These are phyloP conservation scores for Prostheceraeus crozeri DNA, from an alignment of 2,888 invertebrate genomes.

Conservation along the genomic window DNA sequence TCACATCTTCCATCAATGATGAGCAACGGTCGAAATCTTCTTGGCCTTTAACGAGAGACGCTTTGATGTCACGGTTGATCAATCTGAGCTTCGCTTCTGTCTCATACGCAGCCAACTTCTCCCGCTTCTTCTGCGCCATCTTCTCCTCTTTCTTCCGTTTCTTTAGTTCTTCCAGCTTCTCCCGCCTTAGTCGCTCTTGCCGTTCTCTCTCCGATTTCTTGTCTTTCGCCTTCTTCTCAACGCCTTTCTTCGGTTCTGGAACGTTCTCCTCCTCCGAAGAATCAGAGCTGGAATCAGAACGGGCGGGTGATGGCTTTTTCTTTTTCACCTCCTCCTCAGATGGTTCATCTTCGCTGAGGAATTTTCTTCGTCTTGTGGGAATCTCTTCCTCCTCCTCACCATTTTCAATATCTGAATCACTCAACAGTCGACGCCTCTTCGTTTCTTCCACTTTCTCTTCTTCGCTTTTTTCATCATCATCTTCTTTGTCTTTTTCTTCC, in stretches of 20 bases:
- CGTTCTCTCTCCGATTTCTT: too few species aligned
- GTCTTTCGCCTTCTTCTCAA: too few species aligned
- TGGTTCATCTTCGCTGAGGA: too few species aligned
- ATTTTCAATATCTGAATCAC: neutral
- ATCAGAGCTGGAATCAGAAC: too few species aligned
- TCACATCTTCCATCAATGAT: neutral
- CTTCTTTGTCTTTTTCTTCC: neutral
- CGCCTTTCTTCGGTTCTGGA: too few species aligned
- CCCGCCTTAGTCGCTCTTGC: conserved; percentile 36
- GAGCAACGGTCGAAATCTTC: neutral
- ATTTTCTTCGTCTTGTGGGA: too few species aligned
- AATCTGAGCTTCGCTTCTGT: conserved; percentile 5
- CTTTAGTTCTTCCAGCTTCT: conserved; percentile 42
- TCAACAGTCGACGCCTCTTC: neutral
- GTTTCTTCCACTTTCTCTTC: neutral
- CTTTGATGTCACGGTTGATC: conserved; percentile 16
- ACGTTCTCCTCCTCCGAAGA: too few species aligned
- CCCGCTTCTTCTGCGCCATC: conserved; percentile 40
- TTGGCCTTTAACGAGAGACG: neutral
- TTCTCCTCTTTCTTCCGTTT: conserved; percentile 44
- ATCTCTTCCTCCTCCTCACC: neutral
- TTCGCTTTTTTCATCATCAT: neutral
- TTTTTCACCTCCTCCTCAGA: too few species aligned
- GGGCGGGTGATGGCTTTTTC: too few species aligned
- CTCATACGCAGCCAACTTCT: conserved; percentile 36